Base-by-base conservation (phyloP, 2,113 vertebrate species). In the Pelusios castaneus region DNA sequence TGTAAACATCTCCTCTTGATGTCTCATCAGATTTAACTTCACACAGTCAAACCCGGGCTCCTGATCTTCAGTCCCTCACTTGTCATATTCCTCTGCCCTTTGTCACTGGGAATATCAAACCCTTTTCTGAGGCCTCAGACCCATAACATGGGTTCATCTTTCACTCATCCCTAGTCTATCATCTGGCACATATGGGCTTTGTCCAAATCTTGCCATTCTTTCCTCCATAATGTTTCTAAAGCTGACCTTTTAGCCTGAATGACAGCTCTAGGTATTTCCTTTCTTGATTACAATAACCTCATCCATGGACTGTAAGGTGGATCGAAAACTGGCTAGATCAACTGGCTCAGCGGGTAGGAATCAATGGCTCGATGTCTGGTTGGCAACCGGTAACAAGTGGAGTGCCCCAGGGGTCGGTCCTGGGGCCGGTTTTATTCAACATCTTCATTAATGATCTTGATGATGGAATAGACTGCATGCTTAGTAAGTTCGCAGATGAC, bases 21-120 rank as follows among this genome's bases (percentile, higher is more conserved):
- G 63, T 82, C 73, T 86, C 56, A 60, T 7, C 27, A n/a, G 9
- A 34, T 67, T 38, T 54, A 63, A 6, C 58, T 2, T 70, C 31
- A 91, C 0, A 0, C 24, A 56, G 10, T 2, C 29, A 7, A 19
- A 45, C 73, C 19, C 3, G 5, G n/a, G 4, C 8, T 75, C 38
- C 5, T 7, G 13, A 11, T 25, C 4, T 31, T 73, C 58, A 34
- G 43, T 5, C 21, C 58, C 5, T n/a, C 83, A 14, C 25, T 83
- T 4, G 1, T 17, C 29, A 14, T 34, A 10, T 73, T n/a, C 31
- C 34, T 24, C 22, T 63, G 34, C 13, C 2, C 52, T 80, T 87
- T 25, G 31, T 41, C 1, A 1, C 17, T 91, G 43, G 31, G 79
- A 67, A 38, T 8, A n/a, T 14, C 63, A 38, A 16, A 38, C 31